A percentile compares a stretch with the other conserved stretches of the same genome.
Evolutionary conservation across 2,113 vertebrate species (phyloP).

Genomic region (Vombatus ursinus): DNA sequence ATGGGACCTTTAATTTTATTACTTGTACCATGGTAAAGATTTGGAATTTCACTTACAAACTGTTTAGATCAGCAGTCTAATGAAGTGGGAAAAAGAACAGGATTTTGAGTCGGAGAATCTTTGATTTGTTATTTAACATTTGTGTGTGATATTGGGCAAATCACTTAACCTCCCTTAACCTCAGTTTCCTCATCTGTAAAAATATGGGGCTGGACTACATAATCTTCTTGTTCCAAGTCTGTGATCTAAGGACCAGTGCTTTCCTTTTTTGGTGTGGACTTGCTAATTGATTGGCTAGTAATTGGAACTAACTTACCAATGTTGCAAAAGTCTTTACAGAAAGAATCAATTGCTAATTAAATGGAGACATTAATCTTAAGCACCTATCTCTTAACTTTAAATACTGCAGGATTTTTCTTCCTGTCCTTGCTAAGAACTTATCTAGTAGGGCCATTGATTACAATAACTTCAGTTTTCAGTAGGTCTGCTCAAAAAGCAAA

Average conservation of each 20-base stretch:
- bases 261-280: neutral
- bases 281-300: constrained; percentile 23
- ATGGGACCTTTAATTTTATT: neutral
- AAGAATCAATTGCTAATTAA: constrained; percentile 73
- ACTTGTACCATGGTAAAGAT: neutral
- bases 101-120: neutral
- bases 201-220: neutral
- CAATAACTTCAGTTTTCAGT: constrained; percentile 54
- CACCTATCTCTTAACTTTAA: constrained; percentile 51
- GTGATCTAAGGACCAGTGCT: neutral
- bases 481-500: neutral
- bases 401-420: constrained; percentile 57
- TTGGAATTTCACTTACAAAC: neutral
- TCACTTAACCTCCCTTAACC: neutral
- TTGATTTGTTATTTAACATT: neutral
- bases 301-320: constrained; percentile 77
- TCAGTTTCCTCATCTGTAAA: neutral
- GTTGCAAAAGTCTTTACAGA: constrained; percentile 70
- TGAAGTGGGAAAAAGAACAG: neutral
- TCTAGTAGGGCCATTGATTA: constrained; percentile 32
- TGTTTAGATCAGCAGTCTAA: neutral
- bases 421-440: constrained; percentile 44
- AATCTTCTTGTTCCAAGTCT: neutral
- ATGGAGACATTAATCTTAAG: constrained; percentile 71
- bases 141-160: neutral